Base-by-base conservation (phyloP, 2,888 invertebrate species). In the Oscheius sp. region DNA sequence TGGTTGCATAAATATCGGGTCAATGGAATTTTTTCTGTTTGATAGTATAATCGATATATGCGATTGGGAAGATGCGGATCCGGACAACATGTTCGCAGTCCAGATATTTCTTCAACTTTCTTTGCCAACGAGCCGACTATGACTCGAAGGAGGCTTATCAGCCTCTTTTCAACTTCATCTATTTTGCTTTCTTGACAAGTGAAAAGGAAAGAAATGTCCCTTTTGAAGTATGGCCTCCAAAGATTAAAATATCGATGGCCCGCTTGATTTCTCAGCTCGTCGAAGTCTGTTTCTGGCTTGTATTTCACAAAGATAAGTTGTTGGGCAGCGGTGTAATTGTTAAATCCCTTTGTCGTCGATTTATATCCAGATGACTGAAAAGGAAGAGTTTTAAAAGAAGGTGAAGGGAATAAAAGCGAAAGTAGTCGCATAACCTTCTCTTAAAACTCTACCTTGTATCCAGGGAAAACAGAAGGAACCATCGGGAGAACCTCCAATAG, bases 31-130 rank as follows among this genome's bases (percentile, higher is more conserved):
- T 17, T 28, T 5, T 44, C 9, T 1, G 77, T 50, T 62, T 83
- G 83, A 82, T 82, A 83, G 45, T 62, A 45, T 8, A 83, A 56
- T n/a, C 82, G 70, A 63, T 82, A 83, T 56, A 83, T 82, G 28
- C 80, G 33, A 68, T 83, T 83, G n/a, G 75, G 76, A 8, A 74
- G 64, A 1, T 33, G 26, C 2, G 74, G 68, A n/a, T 75, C 64
- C 2, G 81, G 82, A 49, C 80, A 82, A 5, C 74, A 68, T 5
- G 72, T 71, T 17, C 82, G 70, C 17, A 82, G 59, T 2, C 51
- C 54, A 4, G 30, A 24, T 6, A 81, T 66, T 71, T 83, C 82
- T 8, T 65, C 57, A 14, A 74, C 32, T 6, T 64, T 20, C 3
- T 65, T 69, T 20, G 80, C 50, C 20, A 75, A 64, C 8, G 49